A percentile compares a stretch with the other conserved stretches of the same genome.
phyloP scores from a whole-genome alignment of 1,140 invertebrate species.

The Anastatus disparis region DNA sequence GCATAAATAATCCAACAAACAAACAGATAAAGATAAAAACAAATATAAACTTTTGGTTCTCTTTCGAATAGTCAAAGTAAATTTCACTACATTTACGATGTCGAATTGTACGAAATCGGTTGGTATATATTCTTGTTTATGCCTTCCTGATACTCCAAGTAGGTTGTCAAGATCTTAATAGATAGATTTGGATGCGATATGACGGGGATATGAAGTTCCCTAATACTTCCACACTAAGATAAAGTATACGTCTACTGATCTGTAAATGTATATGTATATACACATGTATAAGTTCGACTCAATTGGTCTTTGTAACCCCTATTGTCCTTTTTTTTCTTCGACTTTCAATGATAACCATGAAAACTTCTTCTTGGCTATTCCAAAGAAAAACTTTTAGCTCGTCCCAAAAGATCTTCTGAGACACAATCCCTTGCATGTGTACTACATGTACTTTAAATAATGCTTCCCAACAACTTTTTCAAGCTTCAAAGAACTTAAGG shows the following conservation, averaged over 20 bases:
- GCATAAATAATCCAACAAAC: constrained; percentile 32
- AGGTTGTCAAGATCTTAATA: constrained; percentile 40
- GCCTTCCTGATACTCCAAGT: constrained; percentile 38
- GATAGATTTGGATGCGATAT: constrained; percentile 55
- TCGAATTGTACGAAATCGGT: not conserved
- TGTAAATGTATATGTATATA: constrained; percentile 53
- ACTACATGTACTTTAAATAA: constrained; percentile 40
- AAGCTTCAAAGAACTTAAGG: not conserved
- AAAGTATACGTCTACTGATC: constrained; percentile 29
- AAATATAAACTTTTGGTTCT: constrained; percentile 33
- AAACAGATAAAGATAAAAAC: constrained; percentile 30
- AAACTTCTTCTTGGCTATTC: constrained; percentile 24
- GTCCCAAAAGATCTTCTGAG: constrained; percentile 23
- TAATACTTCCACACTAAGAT: no score
- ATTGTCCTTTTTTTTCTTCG: constrained; percentile 30
- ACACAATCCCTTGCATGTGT: constrained; percentile 34
- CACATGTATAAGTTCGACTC: constrained; percentile 44
- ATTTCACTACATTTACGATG: constrained; percentile 36
- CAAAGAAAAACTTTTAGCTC: no score
- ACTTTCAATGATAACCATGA: constrained; percentile 29
- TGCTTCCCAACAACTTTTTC: constrained; percentile 14
- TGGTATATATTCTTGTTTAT: constrained; percentile 39
- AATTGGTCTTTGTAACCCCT: constrained; percentile 52
- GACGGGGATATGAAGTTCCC: constrained; percentile 36
- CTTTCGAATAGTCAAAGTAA: constrained; percentile 32